These are phyloP conservation scores for Holacanthus passer DNA, from an alignment of 2,113 vertebrate genomes.

Conservation along the genomic window DNA sequence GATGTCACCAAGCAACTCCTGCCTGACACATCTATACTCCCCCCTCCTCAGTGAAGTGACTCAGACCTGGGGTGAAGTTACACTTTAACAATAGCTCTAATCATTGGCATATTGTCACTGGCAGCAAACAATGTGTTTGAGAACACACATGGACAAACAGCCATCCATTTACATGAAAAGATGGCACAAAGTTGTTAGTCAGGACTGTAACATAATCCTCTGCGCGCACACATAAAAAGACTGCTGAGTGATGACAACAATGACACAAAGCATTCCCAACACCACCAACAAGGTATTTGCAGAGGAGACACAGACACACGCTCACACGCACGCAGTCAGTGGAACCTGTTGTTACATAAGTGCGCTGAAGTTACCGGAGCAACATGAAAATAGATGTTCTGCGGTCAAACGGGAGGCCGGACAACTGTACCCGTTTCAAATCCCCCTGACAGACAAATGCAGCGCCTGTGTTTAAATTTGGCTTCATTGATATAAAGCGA, in stretches of 20 bases:
- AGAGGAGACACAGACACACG: constrained; percentile 1
- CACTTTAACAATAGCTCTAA: background rate
- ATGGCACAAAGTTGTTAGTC: background rate
- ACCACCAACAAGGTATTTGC: background rate
- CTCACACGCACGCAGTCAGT: constrained; percentile 1
- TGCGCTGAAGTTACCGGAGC: constrained; percentile 28
- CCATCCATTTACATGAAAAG: background rate
- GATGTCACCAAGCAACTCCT: too few species aligned
- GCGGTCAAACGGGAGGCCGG: background rate
- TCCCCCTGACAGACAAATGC: background rate
- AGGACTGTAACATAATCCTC: constrained; percentile 49
- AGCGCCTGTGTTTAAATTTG: background rate
- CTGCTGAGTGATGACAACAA: constrained; percentile 40
- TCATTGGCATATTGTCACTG: background rate
- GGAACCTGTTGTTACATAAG: constrained; percentile 35
- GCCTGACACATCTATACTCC: too few species aligned
- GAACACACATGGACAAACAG: background rate
- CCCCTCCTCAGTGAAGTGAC: too few species aligned
- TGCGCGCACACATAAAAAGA: background rate
- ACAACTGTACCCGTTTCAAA: background rate
- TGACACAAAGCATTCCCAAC: constrained; percentile 34
- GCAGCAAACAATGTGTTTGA: too few species aligned
- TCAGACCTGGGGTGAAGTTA: too few species aligned
- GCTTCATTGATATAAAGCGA: background rate
- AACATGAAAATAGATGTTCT: constrained; percentile 37